These are phyloP conservation scores for Lynx canadensis DNA, from an alignment of 2,113 vertebrate genomes.

Conservation along the genomic window DNA sequence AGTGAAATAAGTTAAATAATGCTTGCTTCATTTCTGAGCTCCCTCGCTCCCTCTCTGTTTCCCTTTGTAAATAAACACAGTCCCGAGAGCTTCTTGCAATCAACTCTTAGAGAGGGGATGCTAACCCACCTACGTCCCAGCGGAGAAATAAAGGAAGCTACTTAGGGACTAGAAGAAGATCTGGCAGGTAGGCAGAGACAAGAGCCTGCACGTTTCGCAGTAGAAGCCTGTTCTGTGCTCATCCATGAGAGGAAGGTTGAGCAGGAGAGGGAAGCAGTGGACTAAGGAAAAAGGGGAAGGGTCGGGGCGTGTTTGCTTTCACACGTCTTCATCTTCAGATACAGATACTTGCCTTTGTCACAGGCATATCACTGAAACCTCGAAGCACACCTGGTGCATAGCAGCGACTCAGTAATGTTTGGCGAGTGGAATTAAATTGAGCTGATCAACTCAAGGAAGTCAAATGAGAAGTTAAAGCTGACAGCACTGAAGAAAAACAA, in stretches of 20 bases:
- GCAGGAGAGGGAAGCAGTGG: neutral
- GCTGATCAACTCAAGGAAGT: neutral
- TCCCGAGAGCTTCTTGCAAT: neutral
- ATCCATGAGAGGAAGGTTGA: neutral
- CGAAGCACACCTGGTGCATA: neutral
- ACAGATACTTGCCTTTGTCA: neutral
- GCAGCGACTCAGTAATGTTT: neutral
- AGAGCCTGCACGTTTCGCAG: neutral
- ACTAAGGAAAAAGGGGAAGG: too few species aligned
- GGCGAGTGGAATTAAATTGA: neutral
- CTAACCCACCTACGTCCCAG: neutral
- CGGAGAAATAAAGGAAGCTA: accelerated
- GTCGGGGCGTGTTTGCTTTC: neutral
- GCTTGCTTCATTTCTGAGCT: neutral
- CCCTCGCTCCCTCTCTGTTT: neutral
- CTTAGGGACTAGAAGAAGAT: too few species aligned
- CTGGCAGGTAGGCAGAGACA: neutral
- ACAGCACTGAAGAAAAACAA: neutral
- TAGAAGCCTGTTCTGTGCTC: accelerated
- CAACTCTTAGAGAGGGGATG: neutral
- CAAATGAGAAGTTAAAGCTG: neutral
- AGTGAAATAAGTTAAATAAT: too few species aligned
- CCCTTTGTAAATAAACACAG: neutral
- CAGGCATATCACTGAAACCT: neutral
- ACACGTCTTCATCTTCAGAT: neutral